Conservation (phyloP, 2,888 invertebrate genomes). For the Phorcus lineatus region DNA sequence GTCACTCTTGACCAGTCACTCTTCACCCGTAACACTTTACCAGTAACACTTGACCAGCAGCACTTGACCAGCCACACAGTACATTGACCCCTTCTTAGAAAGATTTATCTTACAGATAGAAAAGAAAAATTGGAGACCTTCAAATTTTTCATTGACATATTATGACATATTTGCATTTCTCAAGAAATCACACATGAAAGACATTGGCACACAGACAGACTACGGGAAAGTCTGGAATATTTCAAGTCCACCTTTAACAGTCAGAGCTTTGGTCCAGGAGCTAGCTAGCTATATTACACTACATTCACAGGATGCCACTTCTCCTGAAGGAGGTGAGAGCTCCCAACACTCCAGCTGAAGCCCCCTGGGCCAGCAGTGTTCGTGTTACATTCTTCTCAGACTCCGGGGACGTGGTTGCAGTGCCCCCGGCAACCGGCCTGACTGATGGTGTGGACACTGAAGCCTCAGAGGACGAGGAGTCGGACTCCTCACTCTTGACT, state of each 20-base stretch:
- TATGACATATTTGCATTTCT: too few species aligned
- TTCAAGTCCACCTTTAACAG: not conserved
- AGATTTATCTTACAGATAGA: too few species aligned
- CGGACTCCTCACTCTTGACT: not conserved
- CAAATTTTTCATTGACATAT: too few species aligned
- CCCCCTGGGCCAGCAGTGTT: conserved; percentile 30
- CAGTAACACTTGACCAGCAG: too few species aligned
- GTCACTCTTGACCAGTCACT: too few species aligned
- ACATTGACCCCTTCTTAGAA: too few species aligned
- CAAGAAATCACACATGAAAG: too few species aligned
- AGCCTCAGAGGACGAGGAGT: conserved; percentile 11
- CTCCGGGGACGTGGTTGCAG: not conserved
- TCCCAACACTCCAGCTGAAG: conserved; percentile 57
- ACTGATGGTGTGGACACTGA: not conserved
- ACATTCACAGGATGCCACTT: conserved; percentile 56
- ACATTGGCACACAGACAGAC: conserved; percentile 5
- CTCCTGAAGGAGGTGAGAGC: conserved; percentile 59
- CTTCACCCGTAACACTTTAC: too few species aligned
- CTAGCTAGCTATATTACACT: not conserved
- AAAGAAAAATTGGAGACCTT: too few species aligned
- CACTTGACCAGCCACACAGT: too few species aligned
- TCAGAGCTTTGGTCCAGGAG: not conserved
- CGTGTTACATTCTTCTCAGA: not conserved
- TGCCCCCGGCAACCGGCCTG: conserved; percentile 1
- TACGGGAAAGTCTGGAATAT: conserved; percentile 4